Percentiles rank a stretch among this genome's conserved stretches.
Evolutionary conservation across 2,113 vertebrate species (phyloP).

Genomic region (Cinclus mexicanus): DNA sequence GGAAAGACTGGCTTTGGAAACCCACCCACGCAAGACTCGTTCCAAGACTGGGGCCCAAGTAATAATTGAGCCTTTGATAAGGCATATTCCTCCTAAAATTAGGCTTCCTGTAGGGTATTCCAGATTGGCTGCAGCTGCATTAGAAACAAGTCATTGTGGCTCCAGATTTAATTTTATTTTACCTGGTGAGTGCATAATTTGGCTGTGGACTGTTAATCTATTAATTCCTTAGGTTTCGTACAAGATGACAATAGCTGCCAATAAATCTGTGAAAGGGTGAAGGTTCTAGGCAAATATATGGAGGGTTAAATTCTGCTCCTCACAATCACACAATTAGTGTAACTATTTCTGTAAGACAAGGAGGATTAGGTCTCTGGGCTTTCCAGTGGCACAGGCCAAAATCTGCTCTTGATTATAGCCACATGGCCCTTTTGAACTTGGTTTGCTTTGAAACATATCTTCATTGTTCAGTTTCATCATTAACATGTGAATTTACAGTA

Average conservation of each 20-base stretch:
- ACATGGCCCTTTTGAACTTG: background rate
- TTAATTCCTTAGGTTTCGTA: background rate
- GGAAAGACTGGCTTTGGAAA: background rate
- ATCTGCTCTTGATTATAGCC: conserved; percentile 37
- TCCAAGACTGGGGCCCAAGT: background rate
- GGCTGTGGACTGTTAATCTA: background rate
- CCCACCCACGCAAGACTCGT: background rate
- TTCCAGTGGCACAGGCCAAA: conserved; percentile 29
- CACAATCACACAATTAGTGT: conserved; percentile 7
- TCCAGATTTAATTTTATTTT: background rate
- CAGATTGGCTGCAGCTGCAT: background rate
- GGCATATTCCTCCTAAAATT: background rate
- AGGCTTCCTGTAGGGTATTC: background rate
- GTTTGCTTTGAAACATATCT: background rate
- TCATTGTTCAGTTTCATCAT: background rate
- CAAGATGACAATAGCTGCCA: background rate
- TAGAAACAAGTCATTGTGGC: background rate
- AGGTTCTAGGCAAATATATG: background rate
- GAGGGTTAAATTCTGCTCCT: background rate
- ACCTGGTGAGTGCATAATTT: background rate
- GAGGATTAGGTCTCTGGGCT: conserved; percentile 34
- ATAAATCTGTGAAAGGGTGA: background rate
- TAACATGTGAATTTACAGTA: background rate
- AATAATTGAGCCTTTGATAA: background rate
- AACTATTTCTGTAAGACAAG: conserved; percentile 46